phyloP scores from a whole-genome alignment of 2,888 invertebrate genomes.

The Oscheius myriophilus region DNA sequence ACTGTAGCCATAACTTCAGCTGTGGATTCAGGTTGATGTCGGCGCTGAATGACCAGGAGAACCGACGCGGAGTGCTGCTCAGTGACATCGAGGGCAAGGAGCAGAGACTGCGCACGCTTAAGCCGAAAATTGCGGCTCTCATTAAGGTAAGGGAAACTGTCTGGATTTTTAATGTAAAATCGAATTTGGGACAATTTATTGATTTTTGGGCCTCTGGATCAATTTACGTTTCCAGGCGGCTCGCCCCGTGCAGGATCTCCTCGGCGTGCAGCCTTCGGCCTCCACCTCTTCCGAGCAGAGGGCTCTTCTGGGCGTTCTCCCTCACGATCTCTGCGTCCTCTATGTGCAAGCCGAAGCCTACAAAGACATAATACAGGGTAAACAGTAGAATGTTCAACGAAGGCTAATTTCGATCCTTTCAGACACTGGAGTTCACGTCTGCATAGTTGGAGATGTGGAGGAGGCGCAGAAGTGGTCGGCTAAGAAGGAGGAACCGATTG shows the following conservation, averaged over 20 bases:
- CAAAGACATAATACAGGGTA: slow-evolving; percentile 47
- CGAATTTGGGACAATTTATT: not conserved
- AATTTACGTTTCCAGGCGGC: slow-evolving; percentile 32
- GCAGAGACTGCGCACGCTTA: slow-evolving; percentile 44
- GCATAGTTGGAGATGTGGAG: slow-evolving; percentile 5
- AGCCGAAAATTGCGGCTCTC: slow-evolving; percentile 40
- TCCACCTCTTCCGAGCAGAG: slow-evolving; percentile 27
- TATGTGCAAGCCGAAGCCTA: slow-evolving; percentile 49
- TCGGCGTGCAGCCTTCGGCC: slow-evolving; percentile 37
- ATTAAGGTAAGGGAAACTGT: slow-evolving; percentile 25
- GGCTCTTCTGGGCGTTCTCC: slow-evolving; percentile 37
- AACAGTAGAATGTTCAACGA: not conserved
- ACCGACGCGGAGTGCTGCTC: slow-evolving; percentile 51
- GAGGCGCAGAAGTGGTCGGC: slow-evolving; percentile 13
- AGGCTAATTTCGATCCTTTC: not conserved
- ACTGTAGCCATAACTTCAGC: not conserved
- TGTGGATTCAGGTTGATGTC: slow-evolving; percentile 43
- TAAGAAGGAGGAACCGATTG: not conserved
- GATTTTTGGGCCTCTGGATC: not conserved
- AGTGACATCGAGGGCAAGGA: slow-evolving; percentile 63
- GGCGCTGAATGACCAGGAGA: slow-evolving; percentile 56
- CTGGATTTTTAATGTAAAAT: not conserved
- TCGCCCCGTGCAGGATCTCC: slow-evolving; percentile 44
- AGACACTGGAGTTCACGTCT: slow-evolving; percentile 1
- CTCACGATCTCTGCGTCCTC: slow-evolving; percentile 38